phyloP scores from a whole-genome alignment of 2,797 vertebrate genomes.

The Enoplosus armatus region DNA sequence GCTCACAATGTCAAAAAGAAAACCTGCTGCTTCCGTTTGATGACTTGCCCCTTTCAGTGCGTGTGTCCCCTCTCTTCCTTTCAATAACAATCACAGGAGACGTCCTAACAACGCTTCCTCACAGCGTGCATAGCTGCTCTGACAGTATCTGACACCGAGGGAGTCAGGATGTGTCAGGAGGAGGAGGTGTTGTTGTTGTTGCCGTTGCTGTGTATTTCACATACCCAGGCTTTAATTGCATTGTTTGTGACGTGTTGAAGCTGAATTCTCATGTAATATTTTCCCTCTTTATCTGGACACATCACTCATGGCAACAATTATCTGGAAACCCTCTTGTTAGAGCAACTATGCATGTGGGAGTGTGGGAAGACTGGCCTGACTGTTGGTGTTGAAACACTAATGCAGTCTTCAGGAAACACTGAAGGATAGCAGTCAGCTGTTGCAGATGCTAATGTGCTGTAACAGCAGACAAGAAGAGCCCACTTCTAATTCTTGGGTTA shows the following conservation, averaged over 20 bases:
- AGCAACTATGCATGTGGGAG: conserved; percentile 63
- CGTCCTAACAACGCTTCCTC: conserved; percentile 26
- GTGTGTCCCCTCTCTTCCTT: conserved; percentile 55
- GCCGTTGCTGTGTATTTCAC: neutral
- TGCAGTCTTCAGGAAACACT: conserved; percentile 42
- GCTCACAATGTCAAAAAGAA: conserved; percentile 51
- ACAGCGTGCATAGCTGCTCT: neutral
- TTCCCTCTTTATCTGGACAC: conserved; percentile 36
- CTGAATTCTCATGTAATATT: conserved; percentile 14
- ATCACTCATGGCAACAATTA: conserved; percentile 47
- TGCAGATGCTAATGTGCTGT: conserved; percentile 54
- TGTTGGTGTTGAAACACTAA: conserved; percentile 50
- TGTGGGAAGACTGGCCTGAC: conserved; percentile 68
- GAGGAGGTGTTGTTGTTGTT: neutral
- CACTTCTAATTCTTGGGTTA: conserved; percentile 22
- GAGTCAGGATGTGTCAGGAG: neutral
- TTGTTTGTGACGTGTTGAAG: neutral
- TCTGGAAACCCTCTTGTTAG: conserved; percentile 49
- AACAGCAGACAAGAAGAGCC: conserved; percentile 38
- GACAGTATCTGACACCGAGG: neutral
- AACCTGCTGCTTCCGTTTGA: conserved; percentile 59
- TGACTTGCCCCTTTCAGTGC: conserved; percentile 42
- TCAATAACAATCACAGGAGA: conserved; percentile 72
- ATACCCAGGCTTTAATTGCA: conserved; percentile 4
- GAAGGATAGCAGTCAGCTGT: conserved; percentile 79